Conservation (phyloP, 2,888 invertebrate species). For the Diarsia brunnea region DNA sequence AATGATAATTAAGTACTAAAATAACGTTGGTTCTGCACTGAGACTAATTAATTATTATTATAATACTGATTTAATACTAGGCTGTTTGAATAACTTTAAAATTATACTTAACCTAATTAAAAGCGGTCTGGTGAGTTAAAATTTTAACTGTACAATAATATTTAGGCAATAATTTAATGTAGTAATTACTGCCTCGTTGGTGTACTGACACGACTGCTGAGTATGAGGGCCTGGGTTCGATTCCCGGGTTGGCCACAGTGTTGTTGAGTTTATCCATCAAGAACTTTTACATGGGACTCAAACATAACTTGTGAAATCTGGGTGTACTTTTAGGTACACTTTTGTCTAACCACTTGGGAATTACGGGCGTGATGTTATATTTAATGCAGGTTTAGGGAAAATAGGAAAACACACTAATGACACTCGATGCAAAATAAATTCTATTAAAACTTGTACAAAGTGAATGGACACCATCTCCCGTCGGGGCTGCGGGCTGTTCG, state of each 20-base stretch:
- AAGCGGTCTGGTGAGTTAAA: not conserved
- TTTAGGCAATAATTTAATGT: not conserved
- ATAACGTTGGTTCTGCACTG: conserved; percentile 2
- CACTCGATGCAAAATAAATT: not conserved
- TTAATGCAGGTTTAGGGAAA: not conserved
- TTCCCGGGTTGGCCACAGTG: no score
- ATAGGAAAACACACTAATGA: not conserved
- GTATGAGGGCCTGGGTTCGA: no score
- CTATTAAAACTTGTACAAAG: conserved; percentile 4
- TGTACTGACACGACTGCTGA: no score
- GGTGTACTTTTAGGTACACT: no score
- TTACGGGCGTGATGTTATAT: no score
- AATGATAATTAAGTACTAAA: not conserved
- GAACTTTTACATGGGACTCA: no score
- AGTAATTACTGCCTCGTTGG: no score
- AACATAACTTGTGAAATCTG: no score
- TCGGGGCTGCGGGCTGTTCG: no score
- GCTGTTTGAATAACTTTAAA: not conserved
- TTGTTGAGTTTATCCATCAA: no score
- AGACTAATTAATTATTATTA: not conserved
- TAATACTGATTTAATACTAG: not conserved
- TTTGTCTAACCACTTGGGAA: no score
- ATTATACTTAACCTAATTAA: not conserved
- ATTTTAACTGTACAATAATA: not conserved
- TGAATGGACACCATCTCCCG: conserved; percentile 36